Conservation (phyloP, 2,113 vertebrate species). For the Nesogale talazaci region DNA sequence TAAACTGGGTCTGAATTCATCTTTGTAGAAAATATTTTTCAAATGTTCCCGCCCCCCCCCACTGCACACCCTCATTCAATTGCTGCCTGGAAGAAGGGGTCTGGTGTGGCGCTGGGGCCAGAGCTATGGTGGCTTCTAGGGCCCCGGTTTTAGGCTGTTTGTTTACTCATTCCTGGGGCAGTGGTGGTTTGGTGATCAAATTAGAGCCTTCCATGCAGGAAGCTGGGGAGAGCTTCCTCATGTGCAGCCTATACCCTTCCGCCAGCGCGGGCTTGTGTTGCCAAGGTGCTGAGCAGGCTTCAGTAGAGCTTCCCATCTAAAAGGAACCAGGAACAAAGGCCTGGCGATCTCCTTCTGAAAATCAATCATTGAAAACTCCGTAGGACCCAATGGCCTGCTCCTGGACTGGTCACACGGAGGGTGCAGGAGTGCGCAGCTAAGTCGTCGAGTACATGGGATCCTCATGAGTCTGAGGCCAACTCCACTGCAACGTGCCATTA, state of each 20-base stretch:
- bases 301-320: not conserved
- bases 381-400: not conserved
- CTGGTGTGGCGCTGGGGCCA: not conserved
- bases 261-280: not conserved
- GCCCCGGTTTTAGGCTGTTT: not conserved
- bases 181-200: not conserved
- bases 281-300: not conserved
- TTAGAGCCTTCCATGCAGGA: not conserved
- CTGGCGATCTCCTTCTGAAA: not conserved
- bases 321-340: not conserved
- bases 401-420: not conserved
- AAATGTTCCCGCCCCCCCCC: not conserved
- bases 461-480: not conserved
- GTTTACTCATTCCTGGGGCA: not conserved
- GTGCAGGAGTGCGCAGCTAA: not conserved
- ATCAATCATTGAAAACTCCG: not conserved
- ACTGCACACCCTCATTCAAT: not conserved
- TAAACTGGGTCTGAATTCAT: constrained; percentile 3
- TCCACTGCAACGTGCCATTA: not conserved
- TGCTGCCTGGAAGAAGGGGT: not conserved
- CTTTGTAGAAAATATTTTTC: constrained; percentile 14
- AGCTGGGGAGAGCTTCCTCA: not conserved
- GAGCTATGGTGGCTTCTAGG: not conserved
- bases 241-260: not conserved
- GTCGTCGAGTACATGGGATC: not conserved